phyloP scores from a whole-genome alignment of 2,888 invertebrate species.

The Pandemis heparana region DNA sequence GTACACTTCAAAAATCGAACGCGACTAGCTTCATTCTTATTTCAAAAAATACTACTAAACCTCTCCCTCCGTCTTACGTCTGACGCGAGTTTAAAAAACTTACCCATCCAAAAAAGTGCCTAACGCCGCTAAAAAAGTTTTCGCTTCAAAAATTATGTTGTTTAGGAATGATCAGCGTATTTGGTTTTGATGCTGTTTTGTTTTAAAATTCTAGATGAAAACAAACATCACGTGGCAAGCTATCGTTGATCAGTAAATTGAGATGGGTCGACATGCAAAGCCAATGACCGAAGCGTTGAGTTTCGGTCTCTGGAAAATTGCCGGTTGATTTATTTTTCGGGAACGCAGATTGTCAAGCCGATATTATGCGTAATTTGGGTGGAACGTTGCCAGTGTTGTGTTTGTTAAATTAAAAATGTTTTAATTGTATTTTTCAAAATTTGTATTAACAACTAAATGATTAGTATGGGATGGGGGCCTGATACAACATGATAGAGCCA shows the following conservation, averaged over 20 bases:
- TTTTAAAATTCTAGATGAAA: neutral
- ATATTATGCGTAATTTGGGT: neutral
- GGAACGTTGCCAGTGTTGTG: neutral
- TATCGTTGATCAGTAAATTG: conserved; percentile 27
- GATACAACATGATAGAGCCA: no score
- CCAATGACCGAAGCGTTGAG: conserved; percentile 13
- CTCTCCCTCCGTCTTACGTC: no score
- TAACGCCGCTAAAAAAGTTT: no score
- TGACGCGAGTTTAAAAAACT: no score
- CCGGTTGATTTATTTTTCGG: conserved; percentile 15
- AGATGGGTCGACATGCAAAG: conserved; percentile 15
- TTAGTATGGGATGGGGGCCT: no score
- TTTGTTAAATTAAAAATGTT: neutral
- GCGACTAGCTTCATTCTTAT: no score
- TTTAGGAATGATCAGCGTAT: neutral
- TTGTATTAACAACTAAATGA: no score
- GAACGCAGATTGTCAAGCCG: neutral
- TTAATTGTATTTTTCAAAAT: no score
- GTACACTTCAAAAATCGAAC: no score
- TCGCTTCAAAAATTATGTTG: neutral
- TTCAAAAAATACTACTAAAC: no score
- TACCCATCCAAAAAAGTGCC: no score
- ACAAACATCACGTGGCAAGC: conserved; percentile 16
- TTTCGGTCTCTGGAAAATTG: conserved; percentile 5
- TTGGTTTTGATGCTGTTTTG: neutral